Evolutionary conservation across 2,113 vertebrate species (phyloP), one percentile per base, ranked within the genome.

Genomic region (Melanotaenia duboulayi): DNA sequence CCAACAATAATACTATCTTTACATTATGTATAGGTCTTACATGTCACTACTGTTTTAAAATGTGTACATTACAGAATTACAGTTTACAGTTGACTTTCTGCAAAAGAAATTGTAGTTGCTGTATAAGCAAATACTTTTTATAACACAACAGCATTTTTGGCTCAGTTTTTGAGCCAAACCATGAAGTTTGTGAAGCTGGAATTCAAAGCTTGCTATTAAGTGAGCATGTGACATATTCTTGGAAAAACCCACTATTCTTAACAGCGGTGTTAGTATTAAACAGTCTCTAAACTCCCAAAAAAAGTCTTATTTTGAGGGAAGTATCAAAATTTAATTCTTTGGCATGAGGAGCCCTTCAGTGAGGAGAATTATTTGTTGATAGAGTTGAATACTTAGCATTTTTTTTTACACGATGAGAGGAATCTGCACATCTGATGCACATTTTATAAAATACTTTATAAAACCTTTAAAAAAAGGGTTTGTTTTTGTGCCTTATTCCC

Each of bases 231-330:
- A 89, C 81, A 87, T 75, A 68, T 90, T 86, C 83, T 83, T 87
- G 83, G 87, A 86, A 56, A 4, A 37, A 63, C 37, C 37, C 50
- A 23, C 22, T 0, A 12, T 40, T 67, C 82, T 90, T 87, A 65
- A 84, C 48, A 69, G 66, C 28, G 67, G 78, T 88, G 88, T 85
- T 88, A 82, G 61, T 71, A 75, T 82, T 64, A 86, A 67, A 81
- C 81, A 81, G 74, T 88, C 64, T 54, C 69, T 20, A 60, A 73
- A 74, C 60, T 79, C 73, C 87, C 88, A 91, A 91, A 80, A 80
- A 42, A 89, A 37, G 25, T 39, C 66, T 81, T 40, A 51, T 80
- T 80, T n/a, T 65, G 60, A 5, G 54, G 71, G 68, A 86, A 80
- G 65, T 49, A 71, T 69, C 23, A 61, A 52, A 78, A 70, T 74